phyloP scores from a whole-genome alignment of 1,140 invertebrate genomes.

The Parasteatoda tepidariorum region DNA sequence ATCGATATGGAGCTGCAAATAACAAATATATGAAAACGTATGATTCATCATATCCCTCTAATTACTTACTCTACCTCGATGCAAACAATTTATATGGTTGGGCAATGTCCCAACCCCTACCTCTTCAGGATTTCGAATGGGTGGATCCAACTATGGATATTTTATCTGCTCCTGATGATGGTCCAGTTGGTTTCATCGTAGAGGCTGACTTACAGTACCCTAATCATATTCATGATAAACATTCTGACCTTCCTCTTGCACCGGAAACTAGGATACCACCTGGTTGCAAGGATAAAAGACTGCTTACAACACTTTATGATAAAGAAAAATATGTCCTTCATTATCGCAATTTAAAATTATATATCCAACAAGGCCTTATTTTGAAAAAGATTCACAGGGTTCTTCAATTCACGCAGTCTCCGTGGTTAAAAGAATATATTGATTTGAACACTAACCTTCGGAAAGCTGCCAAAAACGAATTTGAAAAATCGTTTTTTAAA shows the following conservation, averaged over 20 bases:
- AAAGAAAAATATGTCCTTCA: slow-evolving; percentile 70
- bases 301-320: slow-evolving; percentile 52
- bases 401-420: slow-evolving; percentile 58
- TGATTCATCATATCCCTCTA: neutral
- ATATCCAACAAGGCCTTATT: slow-evolving; percentile 67
- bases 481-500: slow-evolving; percentile 56
- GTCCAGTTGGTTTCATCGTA: neutral
- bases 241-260: slow-evolving; percentile 68
- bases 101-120: slow-evolving; percentile 8
- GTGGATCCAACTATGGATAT: neutral
- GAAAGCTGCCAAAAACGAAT: slow-evolving; percentile 63
- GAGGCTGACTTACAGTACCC: slow-evolving; percentile 61
- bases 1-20: neutral
- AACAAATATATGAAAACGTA: slow-evolving; percentile 1
- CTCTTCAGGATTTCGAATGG: neutral
- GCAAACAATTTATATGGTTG: slow-evolving; percentile 11
- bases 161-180: neutral
- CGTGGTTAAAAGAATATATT: neutral
- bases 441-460: slow-evolving; percentile 67
- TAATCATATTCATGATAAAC: slow-evolving; percentile 63
- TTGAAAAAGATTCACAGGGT: slow-evolving; percentile 63
- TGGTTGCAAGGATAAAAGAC: slow-evolving; percentile 37
- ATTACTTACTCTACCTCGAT: neutral
- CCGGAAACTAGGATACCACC: slow-evolving; percentile 63
- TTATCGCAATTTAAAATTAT: slow-evolving; percentile 71